These are phyloP conservation scores for Notoglanidium macrostoma DNA, from an alignment of 2,797 vertebrate species.

Conservation along the genomic window DNA sequence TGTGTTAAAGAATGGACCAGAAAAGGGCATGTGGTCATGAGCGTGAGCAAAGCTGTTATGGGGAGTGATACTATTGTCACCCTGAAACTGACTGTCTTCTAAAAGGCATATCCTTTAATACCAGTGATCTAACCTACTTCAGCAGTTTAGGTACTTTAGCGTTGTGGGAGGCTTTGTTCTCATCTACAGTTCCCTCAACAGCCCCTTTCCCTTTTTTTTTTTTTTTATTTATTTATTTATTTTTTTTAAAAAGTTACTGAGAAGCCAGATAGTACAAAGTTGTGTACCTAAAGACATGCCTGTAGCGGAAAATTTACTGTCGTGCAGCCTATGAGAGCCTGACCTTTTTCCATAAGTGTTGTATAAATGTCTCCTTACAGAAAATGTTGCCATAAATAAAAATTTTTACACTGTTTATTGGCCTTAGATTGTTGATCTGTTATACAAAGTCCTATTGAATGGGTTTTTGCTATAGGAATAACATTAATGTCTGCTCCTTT, in stretches of 20 bases:
- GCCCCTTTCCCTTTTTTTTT: too few relatives aligned
- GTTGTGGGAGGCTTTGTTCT: background rate
- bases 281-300: background rate
- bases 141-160: too few relatives aligned
- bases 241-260: background rate
- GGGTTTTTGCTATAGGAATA: background rate
- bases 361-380: background rate
- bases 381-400: background rate
- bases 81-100: background rate
- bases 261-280: background rate
- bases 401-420: background rate
- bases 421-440: background rate
- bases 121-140: background rate
- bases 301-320: background rate
- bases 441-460: background rate
- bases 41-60: too few relatives aligned
- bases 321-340: background rate
- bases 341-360: background rate
- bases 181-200: too few relatives aligned
- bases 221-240: too few relatives aligned
- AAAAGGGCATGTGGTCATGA: background rate
- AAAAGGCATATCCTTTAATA: background rate
- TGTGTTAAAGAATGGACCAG: too few relatives aligned
- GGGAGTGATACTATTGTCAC: background rate
- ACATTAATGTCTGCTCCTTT: background rate